phyloP scores from a whole-genome alignment of 2,888 invertebrate species.

The Oligia latruncula region DNA sequence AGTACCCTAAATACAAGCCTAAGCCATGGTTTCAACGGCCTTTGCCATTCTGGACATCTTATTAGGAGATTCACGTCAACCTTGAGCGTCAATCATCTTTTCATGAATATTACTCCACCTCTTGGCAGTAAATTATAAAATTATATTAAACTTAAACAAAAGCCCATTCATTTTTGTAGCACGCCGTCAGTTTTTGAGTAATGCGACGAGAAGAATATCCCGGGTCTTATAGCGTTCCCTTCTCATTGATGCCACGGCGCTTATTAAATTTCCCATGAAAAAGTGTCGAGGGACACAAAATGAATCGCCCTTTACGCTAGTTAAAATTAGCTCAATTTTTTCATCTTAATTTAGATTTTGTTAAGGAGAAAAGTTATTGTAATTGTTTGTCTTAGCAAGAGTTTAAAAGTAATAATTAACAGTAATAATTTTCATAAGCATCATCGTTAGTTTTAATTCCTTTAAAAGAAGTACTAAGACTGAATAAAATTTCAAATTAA shows the following conservation, averaged over 20 bases:
- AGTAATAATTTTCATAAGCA: not conserved
- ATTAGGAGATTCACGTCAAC: not conserved
- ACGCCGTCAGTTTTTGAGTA: constrained; percentile 59
- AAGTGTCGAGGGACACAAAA: constrained; percentile 61
- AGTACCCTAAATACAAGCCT: not conserved
- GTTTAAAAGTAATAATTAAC: not conserved
- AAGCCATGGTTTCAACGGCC: not conserved
- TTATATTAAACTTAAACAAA: constrained; percentile 52
- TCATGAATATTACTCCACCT: not conserved
- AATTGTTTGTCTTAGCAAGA: not conserved
- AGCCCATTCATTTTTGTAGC: constrained; percentile 45
- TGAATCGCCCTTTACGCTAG: constrained; percentile 57
- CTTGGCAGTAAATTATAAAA: constrained; percentile 17
- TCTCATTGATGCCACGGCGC: constrained; percentile 64
- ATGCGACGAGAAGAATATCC: constrained; percentile 60
- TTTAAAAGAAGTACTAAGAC: not conserved
- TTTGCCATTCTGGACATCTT: constrained; percentile 1
- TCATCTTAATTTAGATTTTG: constrained; percentile 23
- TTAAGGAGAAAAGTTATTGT: not conserved
- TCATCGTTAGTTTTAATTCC: not conserved
- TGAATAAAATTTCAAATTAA: constrained; percentile 4
- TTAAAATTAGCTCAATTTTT: constrained; percentile 50
- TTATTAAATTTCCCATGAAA: constrained; percentile 75
- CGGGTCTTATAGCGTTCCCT: constrained; percentile 62
- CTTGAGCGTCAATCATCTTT: constrained; percentile 15